Evolutionary conservation across 2,888 invertebrate species (phyloP).

Genomic region (Cremastobaeus sp.): DNA sequence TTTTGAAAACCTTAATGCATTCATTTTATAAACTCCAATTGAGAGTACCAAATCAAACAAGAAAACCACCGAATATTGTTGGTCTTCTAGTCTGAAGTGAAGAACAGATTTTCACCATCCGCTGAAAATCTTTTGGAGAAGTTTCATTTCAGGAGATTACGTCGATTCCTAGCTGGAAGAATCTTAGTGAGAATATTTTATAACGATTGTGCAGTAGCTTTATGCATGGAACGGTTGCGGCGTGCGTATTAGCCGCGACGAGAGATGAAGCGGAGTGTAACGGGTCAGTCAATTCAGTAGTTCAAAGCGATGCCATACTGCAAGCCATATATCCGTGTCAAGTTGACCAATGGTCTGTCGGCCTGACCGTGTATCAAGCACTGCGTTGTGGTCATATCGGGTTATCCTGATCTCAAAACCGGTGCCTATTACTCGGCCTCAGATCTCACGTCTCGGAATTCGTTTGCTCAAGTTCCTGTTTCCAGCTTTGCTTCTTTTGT

Average conservation of each 20-base stretch:
- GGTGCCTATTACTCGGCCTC: conserved; percentile 54
- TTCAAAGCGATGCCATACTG: conserved; percentile 66
- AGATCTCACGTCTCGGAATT: conserved; percentile 46
- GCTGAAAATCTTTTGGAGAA: conserved; percentile 1
- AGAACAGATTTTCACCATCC: too few relatives aligned
- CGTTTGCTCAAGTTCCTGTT: conserved; percentile 46
- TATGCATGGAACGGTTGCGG: conserved; percentile 27
- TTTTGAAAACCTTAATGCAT: too few relatives aligned
- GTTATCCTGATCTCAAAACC: conserved; percentile 67
- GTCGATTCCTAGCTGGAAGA: too few relatives aligned
- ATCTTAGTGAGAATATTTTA: conserved; percentile 11
- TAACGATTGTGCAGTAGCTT: conserved; percentile 25
- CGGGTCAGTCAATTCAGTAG: conserved; percentile 52
- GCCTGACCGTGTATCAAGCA: conserved; percentile 70
- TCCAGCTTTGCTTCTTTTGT: conserved; percentile 19
- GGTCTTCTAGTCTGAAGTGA: too few relatives aligned
- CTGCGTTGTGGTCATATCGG: conserved; percentile 69
- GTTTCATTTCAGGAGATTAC: conserved; percentile 7
- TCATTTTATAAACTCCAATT: too few relatives aligned
- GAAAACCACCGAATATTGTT: too few relatives aligned
- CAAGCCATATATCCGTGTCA: conserved; percentile 70
- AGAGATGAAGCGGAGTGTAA: conserved; percentile 24
- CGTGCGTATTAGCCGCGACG: conserved; percentile 30
- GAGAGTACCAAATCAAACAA: too few relatives aligned
- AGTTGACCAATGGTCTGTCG: conserved; percentile 71